Base-by-base conservation (phyloP, 2,113 vertebrate species). In the Galemys pyrenaicus region DNA sequence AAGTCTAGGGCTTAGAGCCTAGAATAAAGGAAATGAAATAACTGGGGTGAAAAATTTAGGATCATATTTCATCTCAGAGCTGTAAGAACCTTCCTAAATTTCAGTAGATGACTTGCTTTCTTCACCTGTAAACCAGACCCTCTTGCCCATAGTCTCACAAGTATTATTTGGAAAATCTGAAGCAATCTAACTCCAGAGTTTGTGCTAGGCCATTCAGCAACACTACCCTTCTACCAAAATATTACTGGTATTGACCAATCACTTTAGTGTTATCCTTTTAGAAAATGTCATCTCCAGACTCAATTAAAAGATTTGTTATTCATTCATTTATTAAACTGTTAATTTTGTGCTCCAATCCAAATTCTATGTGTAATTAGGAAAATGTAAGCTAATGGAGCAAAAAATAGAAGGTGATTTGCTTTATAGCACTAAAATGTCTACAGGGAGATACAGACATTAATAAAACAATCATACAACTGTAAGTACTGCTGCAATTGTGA, bases 261-360 rank as follows among this genome's bases (percentile, higher is more conserved):
- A 83, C 3, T 73, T 78, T 60, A 62, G 37, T 71, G 19, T 39
- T 37, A 67, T 32, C 5, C 30, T 56, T 92, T 56, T 85, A 91
- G 46, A 46, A 91, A 94, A 80, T 32, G 49, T 70, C 46, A 75
- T 65, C n/a, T 51, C 11, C 35, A 73, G 10, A 7, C 46, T 93
- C 46, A 89, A 80, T 88, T 67, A 75, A 70, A 87, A 67, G 41
- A 58, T 49, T n/a, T 44, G 10, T 60, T 9, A 9, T 19, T 74
- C 71, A 87, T 77, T 83, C 32, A 64, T 54, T 71, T 92, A 85
- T 75, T 92, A 58, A 87, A n/a, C 20, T 79, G 6, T 68, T 68
- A 79, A 39, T 24, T 51, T 60, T 39, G 10, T 28, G 16, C 32
- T 71, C 62, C 5, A 35, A 68, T 39, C 32, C 41, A 74, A 54